Evolutionary conservation across 2,797 vertebrate species (phyloP).

Genomic region (Australoheros facetus): DNA sequence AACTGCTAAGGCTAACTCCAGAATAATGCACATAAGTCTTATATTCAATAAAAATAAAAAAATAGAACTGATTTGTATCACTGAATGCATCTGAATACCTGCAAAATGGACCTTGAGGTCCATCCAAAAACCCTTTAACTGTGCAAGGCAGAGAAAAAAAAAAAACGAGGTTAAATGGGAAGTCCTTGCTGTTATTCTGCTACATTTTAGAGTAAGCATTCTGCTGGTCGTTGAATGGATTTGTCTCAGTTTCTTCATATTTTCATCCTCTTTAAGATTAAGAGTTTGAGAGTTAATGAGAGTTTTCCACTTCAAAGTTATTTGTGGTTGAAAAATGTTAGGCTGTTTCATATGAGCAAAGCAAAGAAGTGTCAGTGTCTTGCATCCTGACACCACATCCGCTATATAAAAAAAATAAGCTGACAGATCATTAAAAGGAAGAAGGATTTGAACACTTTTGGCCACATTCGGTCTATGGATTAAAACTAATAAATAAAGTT

Average conservation of each 20-base stretch:
- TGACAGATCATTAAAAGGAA: conserved; percentile 65
- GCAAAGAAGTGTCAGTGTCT: conserved; percentile 44
- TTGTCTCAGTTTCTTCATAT: conserved; percentile 31
- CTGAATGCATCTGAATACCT: not conserved
- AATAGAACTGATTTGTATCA: not conserved
- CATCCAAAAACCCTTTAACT: not conserved
- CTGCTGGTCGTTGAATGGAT: not conserved
- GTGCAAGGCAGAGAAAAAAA: not conserved
- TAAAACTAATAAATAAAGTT: conserved; percentile 66
- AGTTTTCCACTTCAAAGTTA: conserved; percentile 58
- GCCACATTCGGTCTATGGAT: conserved; percentile 62
- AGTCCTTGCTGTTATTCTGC: not conserved
- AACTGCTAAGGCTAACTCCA: not conserved
- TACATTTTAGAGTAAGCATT: not conserved
- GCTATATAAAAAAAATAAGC: conserved; percentile 63
- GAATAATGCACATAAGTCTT: not conserved
- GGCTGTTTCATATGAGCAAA: conserved; percentile 1
- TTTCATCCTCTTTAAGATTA: conserved; percentile 43
- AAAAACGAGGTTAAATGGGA: not conserved
- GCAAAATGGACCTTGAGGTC: not conserved
- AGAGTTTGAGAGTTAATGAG: conserved; percentile 45
- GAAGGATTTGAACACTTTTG: conserved; percentile 64
- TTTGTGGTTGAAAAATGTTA: conserved; percentile 46
- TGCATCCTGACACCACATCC: conserved; percentile 42
- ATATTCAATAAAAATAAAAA: not conserved